Conservation (phyloP, 2,113 vertebrate species). For the Saguinus imperator region DNA sequence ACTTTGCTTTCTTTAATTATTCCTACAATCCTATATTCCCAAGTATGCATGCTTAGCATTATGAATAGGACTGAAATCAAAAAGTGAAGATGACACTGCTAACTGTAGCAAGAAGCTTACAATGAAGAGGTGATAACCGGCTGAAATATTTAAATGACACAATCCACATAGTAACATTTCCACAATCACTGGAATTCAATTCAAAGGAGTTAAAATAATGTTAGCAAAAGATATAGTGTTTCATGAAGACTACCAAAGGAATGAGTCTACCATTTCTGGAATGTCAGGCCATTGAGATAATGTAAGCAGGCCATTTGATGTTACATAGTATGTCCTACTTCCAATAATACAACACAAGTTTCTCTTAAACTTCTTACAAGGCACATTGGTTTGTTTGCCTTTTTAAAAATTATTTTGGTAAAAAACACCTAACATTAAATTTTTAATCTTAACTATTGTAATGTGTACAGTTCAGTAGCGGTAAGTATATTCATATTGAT, state of each 20-base stretch:
- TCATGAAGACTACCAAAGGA: background rate
- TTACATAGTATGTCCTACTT: background rate
- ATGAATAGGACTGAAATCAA: background rate
- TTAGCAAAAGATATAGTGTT: conserved; percentile 21
- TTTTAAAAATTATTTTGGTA: background rate
- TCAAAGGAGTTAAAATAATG: background rate
- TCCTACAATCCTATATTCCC: background rate
- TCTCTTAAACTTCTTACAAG: background rate
- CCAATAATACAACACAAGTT: background rate
- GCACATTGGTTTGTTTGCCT: background rate
- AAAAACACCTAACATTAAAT: background rate
- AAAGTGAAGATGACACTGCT: background rate
- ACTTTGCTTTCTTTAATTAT: background rate
- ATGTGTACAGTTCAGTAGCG: background rate
- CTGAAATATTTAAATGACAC: background rate
- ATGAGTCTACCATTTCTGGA: background rate
- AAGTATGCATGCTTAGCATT: background rate
- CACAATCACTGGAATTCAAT: background rate
- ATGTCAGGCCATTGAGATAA: background rate
- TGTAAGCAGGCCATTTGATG: background rate
- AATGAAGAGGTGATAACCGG: background rate
- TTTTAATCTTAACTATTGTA: background rate
- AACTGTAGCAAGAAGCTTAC: background rate
- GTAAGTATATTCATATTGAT: background rate
- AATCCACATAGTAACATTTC: background rate